Conservation (phyloP, 2,888 invertebrate species). For the Parthenolecanium corni region DNA sequence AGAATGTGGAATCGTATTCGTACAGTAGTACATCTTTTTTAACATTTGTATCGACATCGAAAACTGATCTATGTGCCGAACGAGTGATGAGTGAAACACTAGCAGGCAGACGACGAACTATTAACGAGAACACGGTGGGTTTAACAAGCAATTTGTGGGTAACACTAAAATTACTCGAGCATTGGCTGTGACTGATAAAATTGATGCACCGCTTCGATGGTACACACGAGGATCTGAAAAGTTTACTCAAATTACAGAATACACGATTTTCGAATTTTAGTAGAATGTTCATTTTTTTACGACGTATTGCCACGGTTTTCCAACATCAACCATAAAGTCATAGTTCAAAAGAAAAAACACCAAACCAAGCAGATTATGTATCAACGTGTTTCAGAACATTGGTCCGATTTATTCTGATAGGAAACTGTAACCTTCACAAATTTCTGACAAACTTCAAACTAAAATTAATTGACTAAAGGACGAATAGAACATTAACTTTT, state of each 20-base stretch:
- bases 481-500: no score
- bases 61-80: constrained; percentile 11
- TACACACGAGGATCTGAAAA: constrained; percentile 8
- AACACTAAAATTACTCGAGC: neutral
- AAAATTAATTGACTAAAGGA: no score
- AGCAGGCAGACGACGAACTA: neutral
- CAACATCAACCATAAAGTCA: constrained; percentile 11
- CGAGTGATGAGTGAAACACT: neutral
- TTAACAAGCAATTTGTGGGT: neutral
- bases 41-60: constrained; percentile 19
- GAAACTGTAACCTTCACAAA: no score
- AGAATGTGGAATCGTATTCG: constrained; percentile 3
- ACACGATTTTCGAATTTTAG: constrained; percentile 5
- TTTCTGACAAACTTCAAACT: no score
- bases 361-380: no score
- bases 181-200: constrained; percentile 1
- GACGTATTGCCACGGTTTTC: constrained; percentile 1
- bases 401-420: no score
- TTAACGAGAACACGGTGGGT: constrained; percentile 1
- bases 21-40: constrained; percentile 18
- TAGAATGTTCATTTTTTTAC: constrained; percentile 19
- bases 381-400: no score
- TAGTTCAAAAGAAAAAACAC: neutral
- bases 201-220: neutral
- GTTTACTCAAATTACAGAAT: constrained; percentile 15